Conservation (phyloP, 2,113 vertebrate genomes). For the Lampris megalopsis region DNA sequence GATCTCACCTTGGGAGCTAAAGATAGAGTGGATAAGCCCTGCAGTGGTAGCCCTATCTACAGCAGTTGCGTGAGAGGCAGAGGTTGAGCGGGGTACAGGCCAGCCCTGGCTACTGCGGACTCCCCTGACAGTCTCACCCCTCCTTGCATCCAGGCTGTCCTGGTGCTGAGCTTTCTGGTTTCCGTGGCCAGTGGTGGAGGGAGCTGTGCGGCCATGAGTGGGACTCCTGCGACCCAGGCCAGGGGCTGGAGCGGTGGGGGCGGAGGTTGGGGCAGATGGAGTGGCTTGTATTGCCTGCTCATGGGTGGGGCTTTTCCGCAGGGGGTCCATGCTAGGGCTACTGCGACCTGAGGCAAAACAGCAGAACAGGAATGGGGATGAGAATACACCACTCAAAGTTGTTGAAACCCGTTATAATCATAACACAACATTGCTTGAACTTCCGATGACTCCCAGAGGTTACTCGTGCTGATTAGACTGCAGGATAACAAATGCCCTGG, state of each 20-base stretch:
- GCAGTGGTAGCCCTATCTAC: constrained; percentile 43
- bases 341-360: constrained; percentile 80
- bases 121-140: constrained; percentile 81
- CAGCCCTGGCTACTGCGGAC: constrained; percentile 38
- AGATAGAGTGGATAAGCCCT: constrained; percentile 41
- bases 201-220: constrained; percentile 57
- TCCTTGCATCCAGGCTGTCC: constrained; percentile 87
- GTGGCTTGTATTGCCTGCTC: constrained; percentile 88
- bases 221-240: constrained; percentile 87
- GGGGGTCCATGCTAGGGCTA: constrained; percentile 89
- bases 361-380: constrained; percentile 15
- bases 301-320: constrained; percentile 90
- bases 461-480: background rate
- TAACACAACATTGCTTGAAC: background rate
- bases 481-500: too few species aligned
- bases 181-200: constrained; percentile 29
- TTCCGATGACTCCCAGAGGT: background rate
- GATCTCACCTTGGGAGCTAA: constrained; percentile 60
- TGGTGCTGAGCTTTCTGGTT: constrained; percentile 77
- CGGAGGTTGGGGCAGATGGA: constrained; percentile 73
- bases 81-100: constrained; percentile 37
- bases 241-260: constrained; percentile 72
- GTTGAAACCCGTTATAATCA: background rate
- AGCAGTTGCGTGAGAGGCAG: constrained; percentile 32
- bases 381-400: background rate